These are phyloP conservation scores for Ptychodera flava DNA, from an alignment of 35 echinoderm and acorn worm species.

Conservation along the genomic window DNA sequence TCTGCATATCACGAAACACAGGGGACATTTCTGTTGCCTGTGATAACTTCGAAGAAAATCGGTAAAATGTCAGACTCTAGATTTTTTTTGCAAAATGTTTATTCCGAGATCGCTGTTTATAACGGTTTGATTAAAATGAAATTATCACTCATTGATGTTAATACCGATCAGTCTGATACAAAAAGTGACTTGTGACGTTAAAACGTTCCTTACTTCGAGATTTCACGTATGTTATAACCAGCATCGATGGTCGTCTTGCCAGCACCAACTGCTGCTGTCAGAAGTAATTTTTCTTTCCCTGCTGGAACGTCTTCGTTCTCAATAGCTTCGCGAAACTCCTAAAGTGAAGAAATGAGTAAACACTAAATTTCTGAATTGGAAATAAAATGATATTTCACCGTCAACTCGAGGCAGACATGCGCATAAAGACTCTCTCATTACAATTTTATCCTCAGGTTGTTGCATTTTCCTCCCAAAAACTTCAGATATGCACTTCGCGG, in stretches of 20 bases:
- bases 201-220: slow-evolving; percentile 21
- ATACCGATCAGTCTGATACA: background rate
- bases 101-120: too few species aligned
- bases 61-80: too few species aligned
- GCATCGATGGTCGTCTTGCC: slow-evolving; percentile 9
- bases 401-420: background rate
- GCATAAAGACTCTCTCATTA: background rate
- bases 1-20: background rate
- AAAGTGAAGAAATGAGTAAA: too few species aligned
- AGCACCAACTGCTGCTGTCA: slow-evolving; percentile 24
- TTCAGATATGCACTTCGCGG: too few species aligned
- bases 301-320: slow-evolving; percentile 3
- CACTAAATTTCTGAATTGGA: too few species aligned
- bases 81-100: too few species aligned
- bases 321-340: slow-evolving; percentile 25
- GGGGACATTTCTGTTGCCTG: background rate
- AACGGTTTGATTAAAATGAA: background rate
- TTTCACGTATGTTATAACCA: slow-evolving; percentile 34
- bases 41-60: too few species aligned
- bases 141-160: background rate
- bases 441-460: background rate
- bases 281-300: slow-evolving; percentile 20
- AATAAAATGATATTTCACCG: too few species aligned
- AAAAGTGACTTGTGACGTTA: background rate
- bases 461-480: too few species aligned